A percentile compares a stretch with the other conserved stretches of the same genome.
These are phyloP conservation scores for Trachelipus rathkii DNA, from an alignment of 1,140 invertebrate genomes.

Conservation along the genomic window DNA sequence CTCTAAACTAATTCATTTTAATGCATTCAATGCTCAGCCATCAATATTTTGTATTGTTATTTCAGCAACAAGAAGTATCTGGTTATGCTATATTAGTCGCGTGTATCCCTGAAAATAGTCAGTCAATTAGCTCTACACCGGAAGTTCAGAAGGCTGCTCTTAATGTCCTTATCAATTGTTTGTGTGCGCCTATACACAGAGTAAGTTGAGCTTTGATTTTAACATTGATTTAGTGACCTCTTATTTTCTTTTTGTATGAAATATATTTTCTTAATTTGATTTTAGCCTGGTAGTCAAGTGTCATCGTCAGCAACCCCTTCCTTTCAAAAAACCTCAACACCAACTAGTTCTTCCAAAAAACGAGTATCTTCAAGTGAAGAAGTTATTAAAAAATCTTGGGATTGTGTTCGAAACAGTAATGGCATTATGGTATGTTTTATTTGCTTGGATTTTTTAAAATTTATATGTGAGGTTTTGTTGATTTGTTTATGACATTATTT, in stretches of 20 bases:
- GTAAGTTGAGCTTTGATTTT: conserved; percentile 53
- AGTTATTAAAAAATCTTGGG: conserved; percentile 85
- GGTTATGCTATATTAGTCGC: conserved; percentile 37
- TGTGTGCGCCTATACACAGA: conserved; percentile 81
- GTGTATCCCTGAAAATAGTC: conserved; percentile 39
- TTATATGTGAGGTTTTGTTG: background rate
- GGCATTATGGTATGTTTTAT: conserved; percentile 78
- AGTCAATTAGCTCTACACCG: conserved; percentile 50
- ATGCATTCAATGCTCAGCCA: background rate
- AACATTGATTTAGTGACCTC: background rate
- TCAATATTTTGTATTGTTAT: background rate
- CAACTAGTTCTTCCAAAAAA: conserved; percentile 20
- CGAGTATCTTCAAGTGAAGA: conserved; percentile 71
- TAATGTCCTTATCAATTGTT: conserved; percentile 82
- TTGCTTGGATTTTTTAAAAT: conserved; percentile 19
- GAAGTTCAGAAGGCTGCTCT: conserved; percentile 88
- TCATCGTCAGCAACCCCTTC: background rate
- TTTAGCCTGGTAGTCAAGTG: conserved; percentile 30
- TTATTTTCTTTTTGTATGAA: background rate
- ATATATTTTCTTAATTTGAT: background rate
- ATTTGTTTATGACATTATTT: background rate
- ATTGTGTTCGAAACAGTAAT: conserved; percentile 84
- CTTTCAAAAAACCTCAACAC: conserved; percentile 20
- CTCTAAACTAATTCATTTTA: too few relatives aligned
- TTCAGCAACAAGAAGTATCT: conserved; percentile 30